These are phyloP conservation scores for Pampus argenteus DNA, from an alignment of 2,797 vertebrate genomes.

Conservation along the genomic window DNA sequence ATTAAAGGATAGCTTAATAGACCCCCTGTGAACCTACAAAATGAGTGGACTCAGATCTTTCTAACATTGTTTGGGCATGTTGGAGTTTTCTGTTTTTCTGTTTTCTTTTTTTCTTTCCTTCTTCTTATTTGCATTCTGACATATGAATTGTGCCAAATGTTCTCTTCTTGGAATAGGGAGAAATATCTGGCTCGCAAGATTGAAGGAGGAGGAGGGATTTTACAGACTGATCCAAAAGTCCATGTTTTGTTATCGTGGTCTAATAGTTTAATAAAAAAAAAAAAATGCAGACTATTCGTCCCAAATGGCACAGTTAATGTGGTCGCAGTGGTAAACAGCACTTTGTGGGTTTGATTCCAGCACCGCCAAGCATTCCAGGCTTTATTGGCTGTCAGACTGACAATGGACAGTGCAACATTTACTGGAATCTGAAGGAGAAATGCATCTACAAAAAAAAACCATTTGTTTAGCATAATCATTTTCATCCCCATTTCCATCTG, in stretches of 20 bases:
- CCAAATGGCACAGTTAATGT: conserved; percentile 60
- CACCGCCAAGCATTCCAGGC: conserved; percentile 34
- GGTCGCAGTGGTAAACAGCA: conserved; percentile 56
- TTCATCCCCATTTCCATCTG: conserved; percentile 52
- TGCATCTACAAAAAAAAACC: conserved; percentile 5
- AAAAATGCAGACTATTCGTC: conserved; percentile 42
- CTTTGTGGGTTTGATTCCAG: conserved; percentile 55
- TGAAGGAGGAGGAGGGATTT: conserved; percentile 33
- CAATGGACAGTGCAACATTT: conserved; percentile 44
- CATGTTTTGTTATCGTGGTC: conserved; percentile 39
- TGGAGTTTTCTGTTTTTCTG: conserved; percentile 17
- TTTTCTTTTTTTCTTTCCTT: neutral
- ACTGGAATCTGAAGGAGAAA: conserved; percentile 46
- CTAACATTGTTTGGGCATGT: conserved; percentile 12
- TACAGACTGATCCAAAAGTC: conserved; percentile 35
- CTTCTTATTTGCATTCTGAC: conserved; percentile 42
- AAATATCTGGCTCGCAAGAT: conserved; percentile 33
- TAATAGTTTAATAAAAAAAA: conserved; percentile 59
- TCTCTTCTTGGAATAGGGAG: conserved; percentile 45
- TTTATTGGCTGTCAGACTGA: conserved; percentile 51
- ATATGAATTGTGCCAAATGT: conserved; percentile 55
- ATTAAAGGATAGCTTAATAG: conserved; percentile 34
- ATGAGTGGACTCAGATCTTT: conserved; percentile 16
- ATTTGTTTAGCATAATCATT: conserved; percentile 51
- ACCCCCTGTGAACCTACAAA: conserved; percentile 23